These are phyloP conservation scores for Solea senegalensis DNA, from an alignment of 2,113 vertebrate species.

Conservation along the genomic window DNA sequence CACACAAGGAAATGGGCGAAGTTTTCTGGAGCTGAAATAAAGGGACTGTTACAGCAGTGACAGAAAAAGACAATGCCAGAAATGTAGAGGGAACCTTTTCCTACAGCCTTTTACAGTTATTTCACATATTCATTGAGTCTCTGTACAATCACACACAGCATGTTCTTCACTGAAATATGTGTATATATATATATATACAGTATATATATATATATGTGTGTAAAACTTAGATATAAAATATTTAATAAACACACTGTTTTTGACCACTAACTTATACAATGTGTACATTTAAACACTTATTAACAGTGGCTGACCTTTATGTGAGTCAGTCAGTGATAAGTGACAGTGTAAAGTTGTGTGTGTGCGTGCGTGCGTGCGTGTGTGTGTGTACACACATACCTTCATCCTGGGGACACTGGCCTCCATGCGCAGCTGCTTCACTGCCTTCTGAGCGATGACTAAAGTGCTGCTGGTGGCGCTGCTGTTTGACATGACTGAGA, in stretches of 20 bases:
- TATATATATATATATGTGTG: background rate
- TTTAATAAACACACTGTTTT: too few relatives aligned
- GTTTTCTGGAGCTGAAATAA: background rate
- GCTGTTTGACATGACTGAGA: constrained; percentile 66
- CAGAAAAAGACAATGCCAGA: background rate
- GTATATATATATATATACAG: background rate
- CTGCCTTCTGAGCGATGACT: constrained; percentile 62
- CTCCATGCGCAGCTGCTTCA: constrained; percentile 71
- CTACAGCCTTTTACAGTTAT: background rate
- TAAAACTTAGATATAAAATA: background rate
- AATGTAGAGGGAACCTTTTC: background rate
- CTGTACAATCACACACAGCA: background rate
- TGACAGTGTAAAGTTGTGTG: background rate
- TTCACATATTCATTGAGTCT: too few relatives aligned
- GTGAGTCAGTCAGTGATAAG: too few relatives aligned
- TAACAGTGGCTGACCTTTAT: background rate
- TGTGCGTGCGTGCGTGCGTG: background rate
- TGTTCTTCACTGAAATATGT: background rate
- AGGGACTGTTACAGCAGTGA: background rate
- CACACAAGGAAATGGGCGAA: constrained; percentile 19
- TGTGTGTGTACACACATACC: constrained; percentile 17
- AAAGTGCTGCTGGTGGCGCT: constrained; percentile 59
- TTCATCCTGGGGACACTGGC: constrained; percentile 69
- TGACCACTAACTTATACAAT: too few relatives aligned
- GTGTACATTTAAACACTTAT: too few relatives aligned